Conservation (phyloP, 2,888 invertebrate species). For the Ditylenchus weischeri region DNA sequence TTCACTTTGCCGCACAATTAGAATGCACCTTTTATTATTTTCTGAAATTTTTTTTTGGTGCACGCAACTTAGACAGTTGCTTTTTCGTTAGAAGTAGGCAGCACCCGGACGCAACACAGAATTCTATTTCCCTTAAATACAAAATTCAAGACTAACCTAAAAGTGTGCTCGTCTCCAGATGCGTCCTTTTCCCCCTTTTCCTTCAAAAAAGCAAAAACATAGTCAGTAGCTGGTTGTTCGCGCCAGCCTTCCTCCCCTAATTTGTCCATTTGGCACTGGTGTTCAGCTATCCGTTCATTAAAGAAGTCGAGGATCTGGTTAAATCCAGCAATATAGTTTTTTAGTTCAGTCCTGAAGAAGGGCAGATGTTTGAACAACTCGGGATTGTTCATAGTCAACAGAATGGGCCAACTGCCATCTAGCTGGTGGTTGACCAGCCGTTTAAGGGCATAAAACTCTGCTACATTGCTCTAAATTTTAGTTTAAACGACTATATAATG, state of each 20-base stretch:
- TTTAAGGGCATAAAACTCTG: slow-evolving; percentile 6
- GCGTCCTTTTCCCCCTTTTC: slow-evolving; percentile 16
- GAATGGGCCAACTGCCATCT: slow-evolving; percentile 7
- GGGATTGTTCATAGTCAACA: slow-evolving; percentile 3
- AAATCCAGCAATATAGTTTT: background rate
- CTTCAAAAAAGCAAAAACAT: slow-evolving; percentile 28
- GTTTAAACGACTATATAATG: background rate
- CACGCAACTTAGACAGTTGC: too few relatives aligned
- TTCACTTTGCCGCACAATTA: too few relatives aligned
- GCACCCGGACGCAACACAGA: too few relatives aligned
- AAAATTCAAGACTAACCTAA: slow-evolving; percentile 11
- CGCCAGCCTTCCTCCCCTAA: slow-evolving; percentile 3
- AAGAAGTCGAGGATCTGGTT: slow-evolving; percentile 7
- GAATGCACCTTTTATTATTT: too few relatives aligned
- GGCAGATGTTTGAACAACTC: slow-evolving; percentile 11
- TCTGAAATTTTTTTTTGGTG: too few relatives aligned
- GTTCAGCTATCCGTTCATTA: background rate
- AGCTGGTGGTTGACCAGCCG: background rate
- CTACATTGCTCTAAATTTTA: slow-evolving; percentile 7
- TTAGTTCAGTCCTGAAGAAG: background rate
- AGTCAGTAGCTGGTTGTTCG: slow-evolving; percentile 16
- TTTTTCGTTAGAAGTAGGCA: too few relatives aligned
- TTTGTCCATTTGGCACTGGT: slow-evolving; percentile 10
- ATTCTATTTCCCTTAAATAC: too few relatives aligned
- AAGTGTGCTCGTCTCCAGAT: slow-evolving; percentile 14